phyloP scores from a whole-genome alignment of 2,113 vertebrate genomes.

The Ranitomeya imitator region DNA sequence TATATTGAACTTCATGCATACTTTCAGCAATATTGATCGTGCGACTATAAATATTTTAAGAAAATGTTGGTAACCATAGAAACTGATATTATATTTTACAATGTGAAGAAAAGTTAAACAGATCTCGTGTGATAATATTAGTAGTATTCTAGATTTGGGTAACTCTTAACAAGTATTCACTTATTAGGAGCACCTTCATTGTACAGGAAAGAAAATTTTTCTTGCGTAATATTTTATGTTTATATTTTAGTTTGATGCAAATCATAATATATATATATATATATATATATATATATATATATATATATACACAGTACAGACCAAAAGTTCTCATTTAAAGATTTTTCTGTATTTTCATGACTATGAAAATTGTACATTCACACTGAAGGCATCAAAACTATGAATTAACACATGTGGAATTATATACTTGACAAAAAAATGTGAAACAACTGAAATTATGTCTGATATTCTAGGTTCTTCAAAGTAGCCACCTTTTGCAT shows the following conservation, averaged over 20 bases:
- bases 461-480: too few species aligned
- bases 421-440: too few species aligned
- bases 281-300: too few species aligned
- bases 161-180: not conserved
- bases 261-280: too few species aligned
- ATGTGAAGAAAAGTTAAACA: slow-evolving; percentile 19
- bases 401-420: too few species aligned
- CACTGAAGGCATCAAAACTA: too few species aligned
- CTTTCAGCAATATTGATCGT: slow-evolving; percentile 47
- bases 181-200: not conserved
- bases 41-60: slow-evolving; percentile 52
- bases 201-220: not conserved
- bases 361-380: too few species aligned
- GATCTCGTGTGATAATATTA: slow-evolving; percentile 19
- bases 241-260: not conserved
- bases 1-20: slow-evolving; percentile 45
- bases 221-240: not conserved
- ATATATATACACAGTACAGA: too few species aligned
- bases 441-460: too few species aligned
- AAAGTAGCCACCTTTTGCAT: too few species aligned
- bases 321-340: too few species aligned
- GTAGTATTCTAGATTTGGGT: not conserved
- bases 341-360: too few species aligned
- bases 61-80: slow-evolving; percentile 41
- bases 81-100: slow-evolving; percentile 49